A percentile compares a stretch with the other conserved stretches of the same genome.
Conservation (phyloP, 2,888 invertebrate genomes). For the Clistopyga incitator region DNA sequence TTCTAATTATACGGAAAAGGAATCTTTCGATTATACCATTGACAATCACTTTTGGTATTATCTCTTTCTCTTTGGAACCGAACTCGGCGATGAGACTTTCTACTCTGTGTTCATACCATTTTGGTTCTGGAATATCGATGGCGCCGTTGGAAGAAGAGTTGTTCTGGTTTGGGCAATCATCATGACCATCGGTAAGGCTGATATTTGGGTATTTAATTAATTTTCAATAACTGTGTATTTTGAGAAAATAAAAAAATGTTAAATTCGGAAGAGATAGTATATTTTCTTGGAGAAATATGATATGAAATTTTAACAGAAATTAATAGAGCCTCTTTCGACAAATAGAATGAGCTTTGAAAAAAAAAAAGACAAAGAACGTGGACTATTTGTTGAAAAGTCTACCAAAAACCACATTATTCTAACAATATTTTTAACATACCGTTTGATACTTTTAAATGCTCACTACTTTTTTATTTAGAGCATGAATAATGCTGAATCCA, state of each 20-base stretch:
- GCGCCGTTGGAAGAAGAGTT: conserved; percentile 92
- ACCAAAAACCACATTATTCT: not conserved
- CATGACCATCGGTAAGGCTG: conserved; percentile 91
- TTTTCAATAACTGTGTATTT: not conserved
- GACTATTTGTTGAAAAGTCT: not conserved
- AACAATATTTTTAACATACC: not conserved
- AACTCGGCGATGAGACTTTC: conserved; percentile 95
- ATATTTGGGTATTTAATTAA: not conserved
- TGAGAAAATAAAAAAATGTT: not conserved
- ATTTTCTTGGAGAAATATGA: not conserved
- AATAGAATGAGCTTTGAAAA: not conserved
- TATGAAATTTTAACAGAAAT: not conserved
- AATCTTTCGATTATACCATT: conserved; percentile 85
- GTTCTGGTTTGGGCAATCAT: conserved; percentile 92
- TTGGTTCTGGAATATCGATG: conserved; percentile 98
- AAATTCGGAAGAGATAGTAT: not conserved
- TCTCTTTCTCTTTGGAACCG: conserved; percentile 93
- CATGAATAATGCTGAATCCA: too few relatives aligned
- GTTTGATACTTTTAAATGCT: too few relatives aligned
- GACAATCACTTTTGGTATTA: conserved; percentile 93
- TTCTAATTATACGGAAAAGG: conserved; percentile 82
- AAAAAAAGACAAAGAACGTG: not conserved
- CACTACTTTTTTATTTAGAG: too few relatives aligned
- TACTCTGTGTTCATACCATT: conserved; percentile 96
- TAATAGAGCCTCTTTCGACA: not conserved